Base-by-base conservation (phyloP, 1,140 invertebrate genomes). In the Venturia canescens region DNA sequence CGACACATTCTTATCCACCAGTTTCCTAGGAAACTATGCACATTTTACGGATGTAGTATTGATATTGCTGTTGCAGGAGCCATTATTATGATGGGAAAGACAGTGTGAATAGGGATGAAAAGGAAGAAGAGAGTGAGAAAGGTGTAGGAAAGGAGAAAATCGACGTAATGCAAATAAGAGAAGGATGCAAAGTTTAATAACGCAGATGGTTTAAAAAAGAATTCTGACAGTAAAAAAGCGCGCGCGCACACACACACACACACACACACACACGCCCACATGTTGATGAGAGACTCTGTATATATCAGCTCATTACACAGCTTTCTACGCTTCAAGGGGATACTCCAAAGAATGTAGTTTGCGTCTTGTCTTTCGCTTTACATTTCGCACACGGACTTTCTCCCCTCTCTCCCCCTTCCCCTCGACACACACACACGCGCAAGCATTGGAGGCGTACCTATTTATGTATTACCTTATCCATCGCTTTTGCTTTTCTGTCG, bases 401-500 rank as follows among this genome's bases (percentile, higher is more conserved):
- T 57, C 26, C 18, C 31, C 3, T 74, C 38, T 53, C 71, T 31
- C 78, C 3, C 50, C 4, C n/a, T n/a, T n/a, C n/a, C n/a, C n/a
- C n/a, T n/a, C n/a, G n/a, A n/a, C n/a, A n/a, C n/a, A n/a, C n/a
- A n/a, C n/a, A n/a, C n/a, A n/a, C n/a, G n/a, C n/a, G n/a, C n/a
- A n/a, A n/a, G n/a, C n/a, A n/a, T n/a, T n/a, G n/a, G n/a, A n/a
- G n/a, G n/a, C n/a, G n/a, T n/a, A 11, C 23, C 13, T 63, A 3
- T 63, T n/a, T 63, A 26, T 26, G 57, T 67, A 38, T 80, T 27
- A 71, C 9, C 50, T 50, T 15, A 53, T 27, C 34, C 15, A 15
- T 57, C 80, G 77, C 81, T 84, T 81, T 82, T 83, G 81, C 79
- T 85, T 81, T 84, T 82, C 60, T 15, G 21, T 78, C 80, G 78